Base-by-base conservation (phyloP, 2,797 vertebrate genomes). In the Loris lydekkerianus region DNA sequence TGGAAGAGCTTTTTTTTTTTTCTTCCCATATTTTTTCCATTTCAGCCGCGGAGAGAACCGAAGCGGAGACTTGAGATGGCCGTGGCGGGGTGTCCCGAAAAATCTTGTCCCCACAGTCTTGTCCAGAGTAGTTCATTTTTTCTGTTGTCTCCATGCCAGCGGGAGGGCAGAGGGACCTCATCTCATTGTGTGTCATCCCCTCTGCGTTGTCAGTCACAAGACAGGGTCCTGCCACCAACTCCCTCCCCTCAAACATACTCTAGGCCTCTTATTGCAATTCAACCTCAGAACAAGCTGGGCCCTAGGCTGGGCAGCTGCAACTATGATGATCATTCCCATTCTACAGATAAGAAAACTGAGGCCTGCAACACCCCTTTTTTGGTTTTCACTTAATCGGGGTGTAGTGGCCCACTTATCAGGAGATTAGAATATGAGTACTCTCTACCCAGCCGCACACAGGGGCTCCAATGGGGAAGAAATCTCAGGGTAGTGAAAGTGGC, bases 131-230 rank as follows among this genome's bases (percentile, higher is more conserved):
- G 97, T 97, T 98, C 98, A 98, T 98, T 98, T 97, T 98, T 98
- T 97, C 98, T 98, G 99, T 99, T 97, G 98, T 99, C 98, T 99
- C 98, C 98, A 98, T 98, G 98, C 97, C 98, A 98, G 98, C 98
- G 98, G 98, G 98, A 98, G 98, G 98, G 98, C 83, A 97, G 98
- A 97, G 97, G 98, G 98, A 97, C 97, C 97, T 98, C 98, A 98
- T 98, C 98, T 98, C 98, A 98, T 98, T 97, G 98, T 98, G 98
- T 99, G 98, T 99, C 97, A 97, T 99, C 97, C 98, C 98, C 98
- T 98, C 82, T 76, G 56, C 96, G 31, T 97, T 94, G 93, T 96
- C 84, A 97, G 76, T 96, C 96, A 93, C 80, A 86, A 31, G 25
- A 92, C 77, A 94, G 89, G 92, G 83, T 98, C 98, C 98, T 99